A percentile compares a stretch with the other conserved stretches of the same genome.
Evolutionary conservation across 2,113 vertebrate genomes (phyloP).

Genomic region (Antigone vipio): DNA sequence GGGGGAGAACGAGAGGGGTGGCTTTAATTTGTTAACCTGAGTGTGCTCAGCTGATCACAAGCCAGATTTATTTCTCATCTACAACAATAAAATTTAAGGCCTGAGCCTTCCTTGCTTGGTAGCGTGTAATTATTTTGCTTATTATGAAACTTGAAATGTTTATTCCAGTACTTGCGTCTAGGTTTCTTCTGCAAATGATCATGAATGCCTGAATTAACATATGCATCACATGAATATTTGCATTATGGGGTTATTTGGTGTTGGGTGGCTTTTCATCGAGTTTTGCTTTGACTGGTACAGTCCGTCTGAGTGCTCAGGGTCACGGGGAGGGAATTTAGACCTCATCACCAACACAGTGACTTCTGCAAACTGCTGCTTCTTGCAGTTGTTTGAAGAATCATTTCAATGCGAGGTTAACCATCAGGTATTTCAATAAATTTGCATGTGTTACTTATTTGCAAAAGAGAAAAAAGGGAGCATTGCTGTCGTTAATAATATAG

Average conservation of each 20-base stretch:
- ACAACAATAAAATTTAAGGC: conserved; percentile 49
- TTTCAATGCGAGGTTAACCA: not conserved
- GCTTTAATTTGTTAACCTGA: not conserved
- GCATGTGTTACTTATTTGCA: not conserved
- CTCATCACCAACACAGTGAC: fast-evolving
- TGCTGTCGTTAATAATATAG: fast-evolving
- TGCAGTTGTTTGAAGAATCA: not conserved
- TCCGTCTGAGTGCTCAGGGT: not conserved
- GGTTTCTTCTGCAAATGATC: not conserved
- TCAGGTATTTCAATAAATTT: not conserved
- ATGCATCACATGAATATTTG: fast-evolving
- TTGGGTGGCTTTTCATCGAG: not conserved
- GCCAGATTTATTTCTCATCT: conserved; percentile 27
- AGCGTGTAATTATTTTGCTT: not conserved
- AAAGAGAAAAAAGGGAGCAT: too few species aligned
- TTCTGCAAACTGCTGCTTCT: not conserved
- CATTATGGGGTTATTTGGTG: not conserved
- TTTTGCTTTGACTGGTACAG: not conserved
- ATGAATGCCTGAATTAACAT: fast-evolving
- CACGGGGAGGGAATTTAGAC: fast-evolving
- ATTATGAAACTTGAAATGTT: not conserved
- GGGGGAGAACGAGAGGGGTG: not conserved
- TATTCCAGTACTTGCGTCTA: not conserved
- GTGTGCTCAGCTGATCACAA: not conserved
- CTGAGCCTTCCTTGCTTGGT: not conserved